Base-by-base conservation (phyloP, 2,888 invertebrate genomes). In the Leptothorax acervorum region DNA sequence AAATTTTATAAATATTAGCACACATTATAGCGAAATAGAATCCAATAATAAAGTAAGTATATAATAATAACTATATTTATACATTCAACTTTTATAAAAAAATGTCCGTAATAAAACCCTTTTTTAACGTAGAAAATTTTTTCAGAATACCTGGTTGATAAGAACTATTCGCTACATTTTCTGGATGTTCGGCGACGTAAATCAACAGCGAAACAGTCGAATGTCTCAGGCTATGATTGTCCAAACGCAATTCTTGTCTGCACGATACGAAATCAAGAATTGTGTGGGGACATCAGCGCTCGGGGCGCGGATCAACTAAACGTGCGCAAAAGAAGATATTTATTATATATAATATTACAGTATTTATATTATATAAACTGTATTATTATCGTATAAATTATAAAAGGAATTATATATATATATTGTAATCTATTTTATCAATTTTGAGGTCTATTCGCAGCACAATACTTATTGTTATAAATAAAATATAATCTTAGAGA, bases 211-310 rank as follows among this genome's bases (percentile, higher is more conserved):
- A 70, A 65, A 84, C 82, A 73, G 83, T 79, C 88, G 86, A 90
- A 92, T 93, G 94, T 94, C 93, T 91, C 93, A 94, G 94, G 95
- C 95, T 94, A 95, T 95, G 95, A 95, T 95, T 95, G 95, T 95
- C 95, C 95, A 95, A 95, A 95, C 95, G 95, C 95, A 95, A 94
- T 94, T 95, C 95, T 95, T 95, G 95, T 95, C 93, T 91, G 78
- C 85, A 89, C 86, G 86, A 92, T 93, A 92, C 86, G 90, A 94
- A 92, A 94, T 93, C 95, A 95, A 95, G 95, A 94, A 95, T 94
- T 95, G 95, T 94, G 94, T 93, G 93, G 94, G 95, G 95, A 95
- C 95, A 95, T 95, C 95, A 95, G 94, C 94, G 95, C 95, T 95
- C 94, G 94, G 91, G 93, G 93, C 93, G 90, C 91, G 82, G 78